Evolutionary conservation across 2,888 invertebrate species (phyloP), one percentile per base, ranked within the genome.

Genomic region (Cryptocephalus moraei): DNA sequence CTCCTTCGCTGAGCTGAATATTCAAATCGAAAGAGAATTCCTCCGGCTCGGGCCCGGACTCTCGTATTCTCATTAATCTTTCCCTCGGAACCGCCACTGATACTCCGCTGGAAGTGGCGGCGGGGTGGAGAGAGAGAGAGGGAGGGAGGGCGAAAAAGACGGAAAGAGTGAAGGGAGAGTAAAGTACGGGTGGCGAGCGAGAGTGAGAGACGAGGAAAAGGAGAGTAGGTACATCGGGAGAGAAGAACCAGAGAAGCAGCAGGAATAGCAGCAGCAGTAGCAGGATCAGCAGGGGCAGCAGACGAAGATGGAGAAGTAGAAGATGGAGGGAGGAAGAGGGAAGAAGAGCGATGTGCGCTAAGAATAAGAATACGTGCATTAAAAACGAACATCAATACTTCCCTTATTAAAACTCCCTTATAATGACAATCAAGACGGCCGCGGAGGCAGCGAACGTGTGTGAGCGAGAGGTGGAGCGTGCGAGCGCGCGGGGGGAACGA

Each of bases 311-410:
- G 44, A 45, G 44, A 22, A 22, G 22, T 22, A 34, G 43, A 44
- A 32, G 46, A 45, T 46, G 33, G 39, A n/a, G 39, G 48, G 34
- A 22, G 48, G 46, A 47, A 22, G 49, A 46, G 57, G 48, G 49
- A 52, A 56, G 62, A 57, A 57, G 56, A 56, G 50, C 59, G 62
- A 62, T 59, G 64, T 64, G 65, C 65, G 66, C 64, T 62, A 65
- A 65, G 66, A 67, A 67, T 67, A 67, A 67, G 67, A 67, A 67
- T 67, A 67, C 67, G 67, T 67, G 65, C 67, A 69, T 66, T 68
- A 68, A 67, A 68, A 68, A 68, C 67, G 68, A 68, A 68, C 69
- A 68, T 69, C 68, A 69, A 69, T 69, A 68, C 69, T 69, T 69
- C 66, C 67, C 68, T 68, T 69, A 69, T 68, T 69, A 69, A 68